Conservation (phyloP, 2,797 vertebrate species). For the Melanotaenia trifasciata region DNA sequence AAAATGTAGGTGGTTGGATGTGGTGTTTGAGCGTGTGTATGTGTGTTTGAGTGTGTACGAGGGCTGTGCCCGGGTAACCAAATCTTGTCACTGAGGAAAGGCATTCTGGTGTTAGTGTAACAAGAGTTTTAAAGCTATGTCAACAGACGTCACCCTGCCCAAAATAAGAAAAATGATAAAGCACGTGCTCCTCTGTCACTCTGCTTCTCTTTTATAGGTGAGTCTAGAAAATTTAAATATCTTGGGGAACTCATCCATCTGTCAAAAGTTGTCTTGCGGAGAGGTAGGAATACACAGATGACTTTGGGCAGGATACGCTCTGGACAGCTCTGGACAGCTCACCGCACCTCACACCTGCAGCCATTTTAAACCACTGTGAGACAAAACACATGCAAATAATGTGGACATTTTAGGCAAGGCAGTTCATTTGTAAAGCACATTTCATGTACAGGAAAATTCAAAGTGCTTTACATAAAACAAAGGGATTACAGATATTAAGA, state of each 20-base stretch:
- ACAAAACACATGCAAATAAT: too few species aligned
- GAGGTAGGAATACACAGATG: not conserved
- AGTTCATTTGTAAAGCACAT: too few species aligned
- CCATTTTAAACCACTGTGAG: too few species aligned
- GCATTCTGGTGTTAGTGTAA: slow-evolving; percentile 9
- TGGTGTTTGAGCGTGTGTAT: not conserved
- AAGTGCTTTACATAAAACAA: too few species aligned
- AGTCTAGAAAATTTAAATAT: slow-evolving; percentile 5
- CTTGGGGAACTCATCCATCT: slow-evolving; percentile 4
- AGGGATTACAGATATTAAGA: too few species aligned
- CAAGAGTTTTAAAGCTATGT: slow-evolving; percentile 11
- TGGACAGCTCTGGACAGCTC: too few species aligned
- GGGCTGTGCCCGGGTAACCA: slow-evolving; percentile 2
- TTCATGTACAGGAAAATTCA: too few species aligned
- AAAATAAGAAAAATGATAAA: slow-evolving; percentile 2
- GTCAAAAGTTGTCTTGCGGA: not conserved
- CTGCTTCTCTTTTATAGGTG: slow-evolving; percentile 14
- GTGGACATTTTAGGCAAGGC: too few species aligned
- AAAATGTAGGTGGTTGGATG: too few species aligned
- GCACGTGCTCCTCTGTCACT: slow-evolving; percentile 1
- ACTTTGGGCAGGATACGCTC: not conserved
- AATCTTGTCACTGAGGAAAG: slow-evolving; percentile 27
- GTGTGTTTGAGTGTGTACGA: too few species aligned
- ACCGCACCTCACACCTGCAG: too few species aligned
- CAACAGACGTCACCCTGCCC: slow-evolving; percentile 24